A percentile compares a stretch with the other conserved stretches of the same genome.
Evolutionary conservation across 2,888 invertebrate genomes (phyloP).

Genomic region (Sinodicranocentrus sp.): DNA sequence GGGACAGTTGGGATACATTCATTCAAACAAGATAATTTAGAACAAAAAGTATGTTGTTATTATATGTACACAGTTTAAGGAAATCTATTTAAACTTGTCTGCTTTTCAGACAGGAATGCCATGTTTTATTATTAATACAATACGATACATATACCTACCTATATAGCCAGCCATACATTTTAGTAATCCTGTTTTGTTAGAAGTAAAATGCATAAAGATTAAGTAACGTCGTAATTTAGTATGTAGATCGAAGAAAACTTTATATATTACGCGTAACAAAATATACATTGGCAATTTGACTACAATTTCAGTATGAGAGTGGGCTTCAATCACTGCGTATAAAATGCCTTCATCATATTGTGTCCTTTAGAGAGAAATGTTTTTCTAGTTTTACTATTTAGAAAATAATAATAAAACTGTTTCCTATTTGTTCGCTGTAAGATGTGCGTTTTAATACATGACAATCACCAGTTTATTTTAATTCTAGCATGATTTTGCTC

Average conservation of each 20-base stretch:
- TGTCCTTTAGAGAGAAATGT: conserved; percentile 37
- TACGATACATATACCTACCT: conserved; percentile 26
- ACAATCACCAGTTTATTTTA: background rate
- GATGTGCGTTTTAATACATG: background rate
- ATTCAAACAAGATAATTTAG: background rate
- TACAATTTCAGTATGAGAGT: conserved; percentile 20
- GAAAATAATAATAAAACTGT: conserved; percentile 55
- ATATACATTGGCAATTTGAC: conserved; percentile 1
- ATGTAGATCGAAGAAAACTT: background rate
- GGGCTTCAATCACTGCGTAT: conserved; percentile 48
- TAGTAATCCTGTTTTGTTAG: conserved; percentile 40
- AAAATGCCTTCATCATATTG: conserved; percentile 48
- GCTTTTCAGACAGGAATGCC: conserved; percentile 53
- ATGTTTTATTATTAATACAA: conserved; percentile 55
- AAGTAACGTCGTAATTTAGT: background rate
- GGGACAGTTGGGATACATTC: conserved; percentile 14
- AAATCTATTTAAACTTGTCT: conserved; percentile 55
- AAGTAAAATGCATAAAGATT: conserved; percentile 3
- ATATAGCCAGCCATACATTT: conserved; percentile 52
- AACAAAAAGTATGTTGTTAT: conserved; percentile 18
- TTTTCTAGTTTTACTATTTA: conserved; percentile 46
- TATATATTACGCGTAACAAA: no score
- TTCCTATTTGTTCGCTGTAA: conserved; percentile 33
- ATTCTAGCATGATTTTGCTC: no score
- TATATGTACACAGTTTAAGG: conserved; percentile 17